Conservation (phyloP, 1,140 invertebrate species). For the Apis laboriosa region DNA sequence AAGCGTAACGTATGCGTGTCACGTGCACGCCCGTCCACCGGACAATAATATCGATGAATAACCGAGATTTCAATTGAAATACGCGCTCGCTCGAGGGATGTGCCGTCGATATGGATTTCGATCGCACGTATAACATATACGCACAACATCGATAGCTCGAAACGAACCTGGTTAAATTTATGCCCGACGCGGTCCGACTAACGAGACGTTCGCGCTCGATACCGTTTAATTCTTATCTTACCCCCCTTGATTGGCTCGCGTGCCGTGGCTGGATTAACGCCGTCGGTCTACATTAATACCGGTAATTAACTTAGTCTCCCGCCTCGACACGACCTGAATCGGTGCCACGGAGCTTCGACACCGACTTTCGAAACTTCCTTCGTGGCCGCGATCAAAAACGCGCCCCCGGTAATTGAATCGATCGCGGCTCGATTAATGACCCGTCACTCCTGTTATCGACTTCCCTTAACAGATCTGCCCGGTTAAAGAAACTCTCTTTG, state of each 20-base stretch:
- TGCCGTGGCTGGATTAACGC: constrained; percentile 69
- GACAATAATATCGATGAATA: constrained; percentile 46
- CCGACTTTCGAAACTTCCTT: constrained; percentile 4
- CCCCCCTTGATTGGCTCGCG: constrained; percentile 71
- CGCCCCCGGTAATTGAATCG: constrained; percentile 8
- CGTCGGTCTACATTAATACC: constrained; percentile 66
- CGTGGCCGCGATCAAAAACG: constrained; percentile 10
- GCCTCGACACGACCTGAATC: constrained; percentile 47
- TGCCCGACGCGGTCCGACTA: constrained; percentile 66
- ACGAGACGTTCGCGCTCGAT: constrained; percentile 69
- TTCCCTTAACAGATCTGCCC: background rate
- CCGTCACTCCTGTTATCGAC: constrained; percentile 5
- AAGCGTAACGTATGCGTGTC: constrained; percentile 10
- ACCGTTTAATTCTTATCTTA: constrained; percentile 74
- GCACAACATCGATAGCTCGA: background rate
- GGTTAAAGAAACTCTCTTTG: constrained; percentile 1
- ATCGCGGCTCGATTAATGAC: constrained; percentile 20
- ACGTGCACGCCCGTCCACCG: background rate
- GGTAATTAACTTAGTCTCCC: constrained; percentile 62
- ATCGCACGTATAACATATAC: constrained; percentile 10
- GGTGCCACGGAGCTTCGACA: constrained; percentile 7
- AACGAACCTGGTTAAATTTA: constrained; percentile 67
- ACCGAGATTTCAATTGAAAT: constrained; percentile 28
- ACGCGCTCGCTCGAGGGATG: background rate
- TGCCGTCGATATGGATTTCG: constrained; percentile 46